phyloP scores from a whole-genome alignment of 2,797 vertebrate species.

The Darevskia nairensis region DNA sequence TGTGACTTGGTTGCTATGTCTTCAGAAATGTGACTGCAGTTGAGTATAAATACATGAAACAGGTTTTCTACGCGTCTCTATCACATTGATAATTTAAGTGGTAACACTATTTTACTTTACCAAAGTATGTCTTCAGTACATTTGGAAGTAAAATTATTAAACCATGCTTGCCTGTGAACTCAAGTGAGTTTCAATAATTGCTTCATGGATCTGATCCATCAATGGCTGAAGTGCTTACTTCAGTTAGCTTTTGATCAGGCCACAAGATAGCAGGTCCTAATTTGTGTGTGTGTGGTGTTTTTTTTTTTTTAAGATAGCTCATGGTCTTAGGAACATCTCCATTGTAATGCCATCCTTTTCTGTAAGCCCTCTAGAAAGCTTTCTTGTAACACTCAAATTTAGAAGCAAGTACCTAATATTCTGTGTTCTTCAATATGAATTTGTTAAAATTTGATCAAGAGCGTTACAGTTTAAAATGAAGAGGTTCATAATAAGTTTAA shows the following conservation, averaged over 20 bases:
- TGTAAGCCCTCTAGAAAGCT: constrained; percentile 48
- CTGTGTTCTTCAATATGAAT: constrained; percentile 64
- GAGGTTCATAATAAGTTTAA: constrained; percentile 64
- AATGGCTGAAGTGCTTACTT: constrained; percentile 55
- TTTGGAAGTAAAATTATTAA: constrained; percentile 44
- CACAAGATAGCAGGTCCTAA: constrained; percentile 35
- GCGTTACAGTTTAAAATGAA: constrained; percentile 64
- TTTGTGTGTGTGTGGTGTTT: not conserved
- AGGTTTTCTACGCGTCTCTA: constrained; percentile 34
- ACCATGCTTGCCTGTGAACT: constrained; percentile 53
- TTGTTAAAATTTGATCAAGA: constrained; percentile 64
- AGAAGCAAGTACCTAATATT: constrained; percentile 52
- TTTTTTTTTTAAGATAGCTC: constrained; percentile 37
- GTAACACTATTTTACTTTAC: constrained; percentile 31
- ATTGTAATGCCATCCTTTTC: constrained; percentile 62
- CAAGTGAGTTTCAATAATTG: constrained; percentile 49
- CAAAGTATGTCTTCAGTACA: constrained; percentile 57
- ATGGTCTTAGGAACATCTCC: constrained; percentile 52
- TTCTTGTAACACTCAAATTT: constrained; percentile 55
- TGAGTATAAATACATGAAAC: constrained; percentile 38
- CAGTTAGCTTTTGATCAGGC: constrained; percentile 13
- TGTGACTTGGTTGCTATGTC: constrained; percentile 70
- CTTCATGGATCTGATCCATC: constrained; percentile 59
- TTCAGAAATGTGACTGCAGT: constrained; percentile 53
- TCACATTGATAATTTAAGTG: constrained; percentile 41